Conservation (phyloP, 2,113 vertebrate genomes). For the Phrynocephalus versicolor region DNA sequence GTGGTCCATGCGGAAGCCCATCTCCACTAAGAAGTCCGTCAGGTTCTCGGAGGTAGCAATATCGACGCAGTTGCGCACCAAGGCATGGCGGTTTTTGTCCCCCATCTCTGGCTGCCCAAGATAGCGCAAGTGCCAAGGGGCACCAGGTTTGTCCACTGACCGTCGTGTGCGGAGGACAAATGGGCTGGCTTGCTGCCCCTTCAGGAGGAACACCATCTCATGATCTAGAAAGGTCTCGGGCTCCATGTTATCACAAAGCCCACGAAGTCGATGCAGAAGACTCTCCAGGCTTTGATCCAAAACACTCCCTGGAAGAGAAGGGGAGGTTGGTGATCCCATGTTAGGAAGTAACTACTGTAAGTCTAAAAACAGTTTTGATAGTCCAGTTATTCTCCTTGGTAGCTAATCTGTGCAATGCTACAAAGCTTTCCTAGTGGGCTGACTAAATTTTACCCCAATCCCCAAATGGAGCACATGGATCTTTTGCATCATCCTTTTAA, state of each 20-base stretch:
- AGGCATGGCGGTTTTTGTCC: slow-evolving; percentile 90
- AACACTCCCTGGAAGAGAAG: slow-evolving; percentile 83
- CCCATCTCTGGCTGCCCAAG: slow-evolving; percentile 95
- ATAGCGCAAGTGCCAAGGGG: slow-evolving; percentile 95
- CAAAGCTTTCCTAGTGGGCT: too few species aligned
- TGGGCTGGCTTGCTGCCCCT: slow-evolving; percentile 95
- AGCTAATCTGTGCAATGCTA: neutral
- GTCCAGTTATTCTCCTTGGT: neutral
- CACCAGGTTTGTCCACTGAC: slow-evolving; percentile 83
- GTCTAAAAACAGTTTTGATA: neutral
- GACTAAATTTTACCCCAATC: too few species aligned
- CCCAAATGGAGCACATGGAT: too few species aligned
- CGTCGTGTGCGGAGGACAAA: slow-evolving; percentile 93
- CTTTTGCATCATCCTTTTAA: too few species aligned
- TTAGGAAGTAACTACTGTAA: accelerated
- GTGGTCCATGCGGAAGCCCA: slow-evolving; percentile 99
- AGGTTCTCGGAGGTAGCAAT: slow-evolving; percentile 93
- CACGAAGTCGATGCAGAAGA: slow-evolving; percentile 91
- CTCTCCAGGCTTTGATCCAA: slow-evolving; percentile 94
- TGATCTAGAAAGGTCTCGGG: slow-evolving; percentile 93
- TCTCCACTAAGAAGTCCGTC: slow-evolving; percentile 92
- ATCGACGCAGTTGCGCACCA: slow-evolving; percentile 95
- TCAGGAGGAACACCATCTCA: slow-evolving; percentile 95
- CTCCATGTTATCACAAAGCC: slow-evolving; percentile 97
- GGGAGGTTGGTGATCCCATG: neutral